These are phyloP conservation scores for Dicerorhinus sumatrensis DNA, from an alignment of 2,113 vertebrate genomes.

Conservation along the genomic window DNA sequence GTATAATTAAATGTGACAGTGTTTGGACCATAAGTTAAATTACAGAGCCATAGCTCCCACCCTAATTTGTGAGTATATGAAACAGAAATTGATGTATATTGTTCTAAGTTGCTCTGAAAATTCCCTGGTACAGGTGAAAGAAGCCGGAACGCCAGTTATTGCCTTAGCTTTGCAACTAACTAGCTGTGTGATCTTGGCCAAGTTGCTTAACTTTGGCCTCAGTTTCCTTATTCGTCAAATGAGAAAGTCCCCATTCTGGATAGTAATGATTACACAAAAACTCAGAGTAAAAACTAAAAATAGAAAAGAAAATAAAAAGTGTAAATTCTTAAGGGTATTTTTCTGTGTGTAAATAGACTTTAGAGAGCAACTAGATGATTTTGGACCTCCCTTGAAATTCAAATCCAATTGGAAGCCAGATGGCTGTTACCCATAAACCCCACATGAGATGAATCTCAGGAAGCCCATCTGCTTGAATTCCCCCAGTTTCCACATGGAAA, in stretches of 20 bases:
- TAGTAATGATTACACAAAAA: background rate
- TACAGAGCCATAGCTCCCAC: background rate
- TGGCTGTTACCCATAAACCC: constrained; percentile 25
- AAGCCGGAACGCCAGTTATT: background rate
- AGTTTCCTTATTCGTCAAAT: background rate
- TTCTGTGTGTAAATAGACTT: constrained; percentile 15
- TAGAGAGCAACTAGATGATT: constrained; percentile 24
- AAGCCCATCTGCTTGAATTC: constrained; percentile 43
- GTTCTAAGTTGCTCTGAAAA: constrained; percentile 19
- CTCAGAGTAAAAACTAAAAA: background rate
- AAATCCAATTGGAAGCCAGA: constrained; percentile 60
- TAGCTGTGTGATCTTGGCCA: background rate
- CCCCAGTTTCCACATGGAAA: background rate
- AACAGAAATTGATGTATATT: background rate
- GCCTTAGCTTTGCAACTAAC: background rate
- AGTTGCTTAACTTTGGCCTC: background rate
- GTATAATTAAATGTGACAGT: background rate
- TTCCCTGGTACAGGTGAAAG: background rate
- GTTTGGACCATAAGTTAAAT: background rate
- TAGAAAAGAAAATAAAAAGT: background rate
- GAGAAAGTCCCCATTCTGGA: background rate
- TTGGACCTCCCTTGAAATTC: constrained; percentile 15
- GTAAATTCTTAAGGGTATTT: background rate
- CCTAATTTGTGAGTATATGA: background rate
- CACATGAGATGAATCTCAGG: constrained; percentile 42